Evolutionary conservation across 2,797 vertebrate species (phyloP), one percentile per base, ranked within the genome.

Genomic region (Leptatherina wallacei): DNA sequence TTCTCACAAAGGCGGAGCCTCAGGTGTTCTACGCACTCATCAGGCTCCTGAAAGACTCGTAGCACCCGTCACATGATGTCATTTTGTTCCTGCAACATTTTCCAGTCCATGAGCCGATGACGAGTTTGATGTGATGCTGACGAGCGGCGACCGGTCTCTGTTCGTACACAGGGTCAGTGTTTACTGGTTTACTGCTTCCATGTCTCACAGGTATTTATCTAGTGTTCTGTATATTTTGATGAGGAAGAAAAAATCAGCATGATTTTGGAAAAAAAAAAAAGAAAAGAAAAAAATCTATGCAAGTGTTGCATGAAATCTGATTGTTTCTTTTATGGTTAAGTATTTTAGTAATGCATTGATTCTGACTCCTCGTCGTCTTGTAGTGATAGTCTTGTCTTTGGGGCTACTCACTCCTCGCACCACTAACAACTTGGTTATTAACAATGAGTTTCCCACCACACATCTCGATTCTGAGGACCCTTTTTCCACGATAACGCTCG

Each of bases 251-350:
- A 82, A 92, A 90, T 83, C 81, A 89, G 94, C 94, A 95, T 95
- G 94, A 91, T 90, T 87, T 77, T 72, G 80, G 81, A 86, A 86
- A 79, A 81, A 78, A 75, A 61, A 69, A 56, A 40, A 75, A 52
- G 22, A 52, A 24, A 9, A 36, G 32, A 91, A 92, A 92, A 91
- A 88, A 92, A 80, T 89, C 94, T 95, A 95, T 95, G 95, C 94
- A 95, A 95, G 94, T 94, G 93, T 94, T 95, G 95, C 95, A 95
- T 95, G 94, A 94, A 90, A 91, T 80, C 88, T 92, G 91, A 90
- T 94, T 82, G 89, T 93, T 95, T 94, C 82, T 93, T 94, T 94
- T 87, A 49, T 70, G 71, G 91, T 92, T 89, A 87, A 91, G 91
- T 94, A 94, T 93, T 95, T 94, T 90, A 91, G 90, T 87, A 89